Conservation (phyloP, 2,113 vertebrate species). For the Larimichthys crocea region DNA sequence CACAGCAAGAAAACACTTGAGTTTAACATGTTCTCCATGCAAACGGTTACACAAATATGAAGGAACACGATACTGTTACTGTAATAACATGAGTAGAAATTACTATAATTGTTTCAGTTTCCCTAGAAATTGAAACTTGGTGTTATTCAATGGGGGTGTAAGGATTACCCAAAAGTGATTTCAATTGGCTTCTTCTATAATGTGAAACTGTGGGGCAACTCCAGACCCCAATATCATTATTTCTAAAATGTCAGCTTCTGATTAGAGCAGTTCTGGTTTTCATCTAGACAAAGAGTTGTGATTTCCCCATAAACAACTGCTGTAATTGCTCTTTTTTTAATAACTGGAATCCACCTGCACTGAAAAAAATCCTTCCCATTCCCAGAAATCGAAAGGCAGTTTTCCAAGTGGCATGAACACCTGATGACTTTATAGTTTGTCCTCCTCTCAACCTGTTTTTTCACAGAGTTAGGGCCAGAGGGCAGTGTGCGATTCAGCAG, state of each 20-base stretch:
- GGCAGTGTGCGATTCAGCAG: background rate
- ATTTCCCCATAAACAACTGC: slow-evolving; percentile 6
- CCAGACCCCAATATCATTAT: background rate
- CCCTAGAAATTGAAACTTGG: background rate
- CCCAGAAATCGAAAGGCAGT: slow-evolving; percentile 8
- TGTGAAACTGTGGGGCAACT: slow-evolving; percentile 3
- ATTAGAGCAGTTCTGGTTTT: slow-evolving; percentile 52
- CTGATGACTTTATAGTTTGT: slow-evolving; percentile 44
- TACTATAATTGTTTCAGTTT: slow-evolving; percentile 45
- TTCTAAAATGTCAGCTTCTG: slow-evolving; percentile 24
- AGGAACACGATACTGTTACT: slow-evolving; percentile 30
- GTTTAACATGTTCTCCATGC: slow-evolving; percentile 22
- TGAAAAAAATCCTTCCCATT: background rate
- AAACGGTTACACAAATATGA: slow-evolving; percentile 48
- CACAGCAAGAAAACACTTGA: slow-evolving; percentile 42
- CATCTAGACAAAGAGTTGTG: slow-evolving; percentile 11
- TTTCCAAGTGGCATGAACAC: background rate
- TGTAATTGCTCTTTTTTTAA: slow-evolving; percentile 21
- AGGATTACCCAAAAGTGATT: slow-evolving; percentile 22
- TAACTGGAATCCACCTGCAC: slow-evolving; percentile 29
- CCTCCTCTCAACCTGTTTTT: slow-evolving; percentile 23
- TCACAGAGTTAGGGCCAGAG: slow-evolving; percentile 11
- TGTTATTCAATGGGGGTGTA: slow-evolving; percentile 20
- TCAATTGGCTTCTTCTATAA: slow-evolving; percentile 2
- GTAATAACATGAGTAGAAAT: slow-evolving; percentile 48